Percentiles rank a stretch among this genome's conserved stretches.
These are phyloP conservation scores for Medauroidea extradentata DNA, from an alignment of 1,140 invertebrate species.

Conservation along the genomic window DNA sequence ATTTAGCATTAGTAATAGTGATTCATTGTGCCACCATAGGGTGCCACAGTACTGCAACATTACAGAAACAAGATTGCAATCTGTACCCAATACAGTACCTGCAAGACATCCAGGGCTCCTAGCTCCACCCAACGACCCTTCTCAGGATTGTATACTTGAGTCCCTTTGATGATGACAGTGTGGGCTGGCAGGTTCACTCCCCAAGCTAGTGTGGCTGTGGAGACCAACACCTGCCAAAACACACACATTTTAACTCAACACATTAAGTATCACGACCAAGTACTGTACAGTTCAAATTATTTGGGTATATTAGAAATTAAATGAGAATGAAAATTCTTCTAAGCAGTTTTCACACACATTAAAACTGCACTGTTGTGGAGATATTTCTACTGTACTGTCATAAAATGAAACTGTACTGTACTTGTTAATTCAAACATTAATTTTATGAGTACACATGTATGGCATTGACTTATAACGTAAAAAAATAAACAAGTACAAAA, in stretches of 20 bases:
- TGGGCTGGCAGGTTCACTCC: conserved; percentile 99
- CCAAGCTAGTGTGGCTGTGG: conserved; percentile 98
- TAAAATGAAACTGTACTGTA: too few relatives aligned
- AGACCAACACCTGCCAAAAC: conserved; percentile 74
- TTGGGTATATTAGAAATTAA: neutral
- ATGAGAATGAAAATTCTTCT: neutral
- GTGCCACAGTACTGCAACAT: too few relatives aligned
- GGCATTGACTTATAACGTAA: too few relatives aligned
- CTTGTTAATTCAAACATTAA: too few relatives aligned
- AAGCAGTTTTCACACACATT: neutral
- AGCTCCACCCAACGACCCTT: conserved; percentile 98
- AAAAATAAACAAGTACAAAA: too few relatives aligned
- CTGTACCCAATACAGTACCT: too few relatives aligned
- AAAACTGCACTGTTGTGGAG: neutral
- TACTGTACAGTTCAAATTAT: neutral
- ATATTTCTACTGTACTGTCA: too few relatives aligned
- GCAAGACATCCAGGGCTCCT: conserved; percentile 93
- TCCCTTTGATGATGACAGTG: conserved; percentile 99
- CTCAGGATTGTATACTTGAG: conserved; percentile 97
- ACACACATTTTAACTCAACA: neutral
- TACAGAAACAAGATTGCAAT: too few relatives aligned
- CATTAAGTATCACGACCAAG: too few relatives aligned
- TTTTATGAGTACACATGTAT: too few relatives aligned
- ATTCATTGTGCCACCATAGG: too few relatives aligned
- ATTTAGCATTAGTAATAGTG: too few relatives aligned